phyloP scores from a whole-genome alignment of 2,113 vertebrate species.

The Megaceryle torquata region DNA sequence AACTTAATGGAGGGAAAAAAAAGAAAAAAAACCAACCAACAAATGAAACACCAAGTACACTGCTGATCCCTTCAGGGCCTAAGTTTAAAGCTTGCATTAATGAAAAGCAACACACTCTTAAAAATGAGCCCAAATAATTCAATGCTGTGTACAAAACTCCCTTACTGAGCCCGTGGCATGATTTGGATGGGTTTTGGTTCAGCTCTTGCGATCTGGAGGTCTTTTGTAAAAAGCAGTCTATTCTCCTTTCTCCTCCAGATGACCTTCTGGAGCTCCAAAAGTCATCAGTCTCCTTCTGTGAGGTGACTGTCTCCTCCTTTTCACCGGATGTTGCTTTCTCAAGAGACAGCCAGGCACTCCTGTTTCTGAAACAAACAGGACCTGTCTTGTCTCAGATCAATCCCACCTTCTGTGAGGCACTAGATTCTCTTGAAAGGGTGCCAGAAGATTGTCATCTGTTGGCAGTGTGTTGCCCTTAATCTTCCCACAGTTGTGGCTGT shows the following conservation, averaged over 20 bases:
- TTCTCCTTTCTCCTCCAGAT: constrained; percentile 15
- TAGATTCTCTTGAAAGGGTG: background rate
- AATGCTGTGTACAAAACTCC: background rate
- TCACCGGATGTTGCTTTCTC: background rate
- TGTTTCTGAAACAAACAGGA: constrained; percentile 36
- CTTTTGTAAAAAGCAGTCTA: background rate
- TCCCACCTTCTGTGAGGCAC: constrained; percentile 17
- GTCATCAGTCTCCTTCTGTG: background rate
- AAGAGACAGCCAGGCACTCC: background rate
- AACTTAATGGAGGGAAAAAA: background rate
- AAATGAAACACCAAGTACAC: background rate
- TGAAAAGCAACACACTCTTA: background rate
- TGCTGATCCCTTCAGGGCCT: background rate
- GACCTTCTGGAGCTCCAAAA: constrained; percentile 2
- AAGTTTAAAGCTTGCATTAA: background rate
- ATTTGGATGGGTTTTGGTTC: background rate
- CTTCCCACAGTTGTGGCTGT: background rate
- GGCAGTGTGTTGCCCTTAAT: background rate
- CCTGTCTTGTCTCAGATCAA: background rate
- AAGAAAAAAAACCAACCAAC: background rate
- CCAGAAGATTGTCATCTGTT: constrained; percentile 19
- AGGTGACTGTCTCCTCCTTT: constrained; percentile 29
- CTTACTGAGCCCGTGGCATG: background rate
- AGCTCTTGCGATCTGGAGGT: background rate
- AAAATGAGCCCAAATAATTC: background rate